A percentile compares a stretch with the other conserved stretches of the same genome.
Evolutionary conservation across 2,888 invertebrate genomes (phyloP).

Genomic region (Rhamphomyia laevipes): DNA sequence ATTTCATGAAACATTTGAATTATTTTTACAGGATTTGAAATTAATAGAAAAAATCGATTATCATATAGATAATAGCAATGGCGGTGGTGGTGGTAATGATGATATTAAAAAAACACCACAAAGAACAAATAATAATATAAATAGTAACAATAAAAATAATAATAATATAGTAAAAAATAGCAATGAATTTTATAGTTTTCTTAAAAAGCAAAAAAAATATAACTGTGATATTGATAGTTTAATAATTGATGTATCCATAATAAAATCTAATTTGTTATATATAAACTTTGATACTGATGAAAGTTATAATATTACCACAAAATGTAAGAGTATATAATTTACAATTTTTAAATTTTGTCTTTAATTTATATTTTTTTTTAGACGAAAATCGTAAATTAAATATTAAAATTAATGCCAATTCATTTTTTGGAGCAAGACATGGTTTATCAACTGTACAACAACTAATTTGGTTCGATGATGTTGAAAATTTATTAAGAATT

Average conservation of each 20-base stretch:
- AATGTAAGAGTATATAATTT: slow-evolving; percentile 30
- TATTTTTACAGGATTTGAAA: slow-evolving; percentile 31
- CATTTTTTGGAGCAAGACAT: slow-evolving; percentile 67
- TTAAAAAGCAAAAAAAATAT: slow-evolving; percentile 15
- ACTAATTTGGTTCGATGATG: slow-evolving; percentile 67
- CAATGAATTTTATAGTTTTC: slow-evolving; percentile 15
- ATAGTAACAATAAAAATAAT: slow-evolving; percentile 8
- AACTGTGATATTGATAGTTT: slow-evolving; percentile 30
- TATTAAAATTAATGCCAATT: slow-evolving; percentile 51
- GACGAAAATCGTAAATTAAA: slow-evolving; percentile 37
- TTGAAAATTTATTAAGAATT: slow-evolving; percentile 47
- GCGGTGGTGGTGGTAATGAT: not conserved
- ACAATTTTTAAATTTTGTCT: not conserved
- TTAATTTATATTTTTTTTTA: slow-evolving; percentile 12
- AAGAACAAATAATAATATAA: slow-evolving; percentile 7
- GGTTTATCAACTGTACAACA: slow-evolving; percentile 70
- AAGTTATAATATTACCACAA: slow-evolving; percentile 54
- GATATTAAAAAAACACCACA: slow-evolving; percentile 2
- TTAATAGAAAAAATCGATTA: slow-evolving; percentile 29
- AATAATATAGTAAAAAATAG: slow-evolving; percentile 3
- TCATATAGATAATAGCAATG: slow-evolving; percentile 1
- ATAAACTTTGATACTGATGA: slow-evolving; percentile 60
- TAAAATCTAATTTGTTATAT: slow-evolving; percentile 44
- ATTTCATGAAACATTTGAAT: slow-evolving; percentile 28
- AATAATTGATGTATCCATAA: slow-evolving; percentile 40